Evolutionary conservation across 1,140 invertebrate genomes (phyloP).

Genomic region (Sesamia nonagrioides): DNA sequence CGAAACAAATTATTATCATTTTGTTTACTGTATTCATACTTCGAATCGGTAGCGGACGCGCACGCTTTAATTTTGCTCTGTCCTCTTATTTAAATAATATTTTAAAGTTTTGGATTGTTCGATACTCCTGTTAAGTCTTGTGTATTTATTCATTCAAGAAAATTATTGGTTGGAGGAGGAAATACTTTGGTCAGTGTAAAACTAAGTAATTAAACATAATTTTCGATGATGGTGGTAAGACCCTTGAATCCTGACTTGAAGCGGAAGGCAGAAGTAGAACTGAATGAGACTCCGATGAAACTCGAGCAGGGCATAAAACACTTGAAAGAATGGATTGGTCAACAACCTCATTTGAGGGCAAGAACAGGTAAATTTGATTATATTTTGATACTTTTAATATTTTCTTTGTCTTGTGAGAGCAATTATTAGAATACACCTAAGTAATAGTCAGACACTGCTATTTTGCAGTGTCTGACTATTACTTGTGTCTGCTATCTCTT

Average conservation of each 20-base stretch:
- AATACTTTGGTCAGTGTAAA: neutral
- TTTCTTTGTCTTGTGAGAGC: too few species aligned
- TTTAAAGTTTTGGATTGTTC: neutral
- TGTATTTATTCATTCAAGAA: neutral
- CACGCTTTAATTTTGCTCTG: neutral
- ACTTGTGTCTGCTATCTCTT: too few species aligned
- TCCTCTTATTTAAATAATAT: neutral
- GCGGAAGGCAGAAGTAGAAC: conserved; percentile 83
- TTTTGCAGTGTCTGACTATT: too few species aligned
- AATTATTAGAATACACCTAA: too few species aligned
- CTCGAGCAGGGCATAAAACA: conserved; percentile 86
- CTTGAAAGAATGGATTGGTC: conserved; percentile 89
- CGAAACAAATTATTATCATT: too few species aligned
- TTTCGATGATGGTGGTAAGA: conserved; percentile 51
- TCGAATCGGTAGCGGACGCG: neutral
- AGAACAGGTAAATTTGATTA: conserved; percentile 65
- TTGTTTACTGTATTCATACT: neutral
- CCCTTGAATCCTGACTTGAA: conserved; percentile 75
- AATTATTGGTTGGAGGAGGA: neutral
- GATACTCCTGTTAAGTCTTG: neutral
- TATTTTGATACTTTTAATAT: too few species aligned
- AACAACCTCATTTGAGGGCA: conserved; percentile 88
- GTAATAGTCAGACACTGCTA: too few species aligned
- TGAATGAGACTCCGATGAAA: conserved; percentile 88
- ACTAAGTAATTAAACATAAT: too few species aligned